Evolutionary conservation across 2,113 vertebrate species (phyloP).

Genomic region (Nettapus auritus): DNA sequence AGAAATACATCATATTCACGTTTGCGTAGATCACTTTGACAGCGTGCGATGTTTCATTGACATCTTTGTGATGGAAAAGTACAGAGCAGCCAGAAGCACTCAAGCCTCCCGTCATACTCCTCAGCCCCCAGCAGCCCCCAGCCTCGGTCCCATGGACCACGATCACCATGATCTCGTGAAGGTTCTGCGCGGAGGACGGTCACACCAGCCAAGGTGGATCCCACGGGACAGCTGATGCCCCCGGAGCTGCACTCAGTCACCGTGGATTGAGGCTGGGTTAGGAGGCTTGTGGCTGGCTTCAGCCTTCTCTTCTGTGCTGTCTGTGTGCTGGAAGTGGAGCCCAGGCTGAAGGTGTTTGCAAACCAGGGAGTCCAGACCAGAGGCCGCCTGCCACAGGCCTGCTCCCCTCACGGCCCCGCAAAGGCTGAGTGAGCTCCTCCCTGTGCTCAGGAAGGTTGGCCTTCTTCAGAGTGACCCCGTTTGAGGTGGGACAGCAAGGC

Average conservation of each 20-base stretch:
- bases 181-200: no score
- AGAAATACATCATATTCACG: neutral
- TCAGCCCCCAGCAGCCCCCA: neutral
- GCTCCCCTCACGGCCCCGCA: no score
- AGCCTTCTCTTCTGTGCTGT: fast-evolving
- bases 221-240: neutral
- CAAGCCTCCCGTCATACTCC: fast-evolving
- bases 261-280: fast-evolving
- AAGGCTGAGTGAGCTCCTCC: neutral
- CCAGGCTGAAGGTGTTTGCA: neutral
- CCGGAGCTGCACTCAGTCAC: neutral
- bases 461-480: fast-evolving
- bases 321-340: neutral
- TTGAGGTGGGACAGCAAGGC: fast-evolving
- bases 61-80: neutral
- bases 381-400: neutral
- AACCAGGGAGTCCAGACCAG: neutral
- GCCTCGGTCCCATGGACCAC: fast-evolving
- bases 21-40: neutral
- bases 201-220: neutral
- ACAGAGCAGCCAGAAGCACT: neutral
- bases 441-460: fast-evolving
- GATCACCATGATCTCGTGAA: no score
- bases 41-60: neutral
- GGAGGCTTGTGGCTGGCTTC: no score